Evolutionary conservation across 2,888 invertebrate species (phyloP), one percentile per base, ranked within the genome.

Genomic region (Steinernema hermaphroditum): DNA sequence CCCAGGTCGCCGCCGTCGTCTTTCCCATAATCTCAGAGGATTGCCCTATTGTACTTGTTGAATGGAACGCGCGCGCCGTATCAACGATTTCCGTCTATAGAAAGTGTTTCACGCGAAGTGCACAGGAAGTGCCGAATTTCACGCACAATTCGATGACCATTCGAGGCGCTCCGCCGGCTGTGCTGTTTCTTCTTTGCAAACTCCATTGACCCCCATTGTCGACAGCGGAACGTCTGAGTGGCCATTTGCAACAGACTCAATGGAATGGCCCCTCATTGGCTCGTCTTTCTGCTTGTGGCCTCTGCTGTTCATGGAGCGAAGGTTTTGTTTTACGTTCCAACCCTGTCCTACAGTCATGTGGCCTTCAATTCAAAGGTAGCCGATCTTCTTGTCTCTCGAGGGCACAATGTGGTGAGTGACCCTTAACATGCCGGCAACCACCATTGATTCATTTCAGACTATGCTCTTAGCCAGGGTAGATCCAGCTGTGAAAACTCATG

Each of bases 301-400:
- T 37, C 24, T 37, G 49, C 70, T 50, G 74, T 80, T 19, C 46
- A 68, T n/a, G 54, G 22, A 14, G 32, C 44, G 12, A 81, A 81
- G 32, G 68, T 82, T 14, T 74, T 83, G 22, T 74, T 83, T 72
- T 83, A 77, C 50, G 82, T 82, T 2, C 84, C 84, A 0, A 84
- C 83, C 14, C 75, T 84, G 9, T 83, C 83, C 22, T 82, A 78
- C 62, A 81, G 81, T 50, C 84, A 84, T 72, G 80, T 84, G 14
- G 73, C 81, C 1, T 84, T 84, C 76, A 84, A 84, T 73, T 72
- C 76, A 12, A 80, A 79, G 50, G 43, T 84, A 0, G 83, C 82
- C 8, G 78, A 82, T 50, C 70, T 75, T 49, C 70, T 84, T 1
- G 68, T 77, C 6, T 54, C 73, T 0, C 71, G 73, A 32, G 83